Conservation (phyloP, 1,140 invertebrate species). For the Chelonus insularis region DNA sequence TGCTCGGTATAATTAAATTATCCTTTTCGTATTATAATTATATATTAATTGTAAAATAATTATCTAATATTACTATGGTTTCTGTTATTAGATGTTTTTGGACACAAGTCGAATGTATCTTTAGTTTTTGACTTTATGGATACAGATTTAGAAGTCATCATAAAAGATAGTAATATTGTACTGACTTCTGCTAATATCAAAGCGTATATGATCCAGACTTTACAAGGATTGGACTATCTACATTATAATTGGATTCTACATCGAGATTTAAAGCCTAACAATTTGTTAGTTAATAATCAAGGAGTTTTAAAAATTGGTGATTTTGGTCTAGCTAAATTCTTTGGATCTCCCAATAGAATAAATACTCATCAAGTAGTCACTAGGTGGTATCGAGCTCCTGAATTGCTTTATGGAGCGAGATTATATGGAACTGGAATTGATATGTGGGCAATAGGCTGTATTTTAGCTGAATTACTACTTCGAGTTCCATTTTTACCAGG, state of each 20-base stretch:
- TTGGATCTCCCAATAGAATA: constrained; percentile 92
- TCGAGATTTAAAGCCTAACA: constrained; percentile 98
- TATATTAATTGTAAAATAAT: no score
- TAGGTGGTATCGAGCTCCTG: constrained; percentile 90
- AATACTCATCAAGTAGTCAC: constrained; percentile 99
- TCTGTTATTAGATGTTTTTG: constrained; percentile 83
- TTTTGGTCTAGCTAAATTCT: constrained; percentile 98
- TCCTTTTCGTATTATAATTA: no score
- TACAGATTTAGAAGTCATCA: constrained; percentile 94
- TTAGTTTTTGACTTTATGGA: constrained; percentile 99
- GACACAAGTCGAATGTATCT: constrained; percentile 97
- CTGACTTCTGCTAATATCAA: constrained; percentile 94
- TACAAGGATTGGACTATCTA: constrained; percentile 93
- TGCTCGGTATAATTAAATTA: constrained; percentile 71
- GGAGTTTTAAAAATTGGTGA: constrained; percentile 96
- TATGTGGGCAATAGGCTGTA: constrained; percentile 98
- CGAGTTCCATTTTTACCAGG: constrained; percentile 93
- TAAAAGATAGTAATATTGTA: constrained; percentile 85
- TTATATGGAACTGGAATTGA: constrained; percentile 96
- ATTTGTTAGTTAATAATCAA: constrained; percentile 90
- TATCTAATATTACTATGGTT: not conserved
- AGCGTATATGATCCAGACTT: constrained; percentile 92
- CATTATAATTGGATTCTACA: constrained; percentile 97
- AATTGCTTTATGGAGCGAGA: constrained; percentile 92
- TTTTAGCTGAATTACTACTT: constrained; percentile 92